Percentiles rank a stretch among this genome's conserved stretches.
Conservation (phyloP, 2,797 vertebrate genomes). For the Esox lucius region DNA sequence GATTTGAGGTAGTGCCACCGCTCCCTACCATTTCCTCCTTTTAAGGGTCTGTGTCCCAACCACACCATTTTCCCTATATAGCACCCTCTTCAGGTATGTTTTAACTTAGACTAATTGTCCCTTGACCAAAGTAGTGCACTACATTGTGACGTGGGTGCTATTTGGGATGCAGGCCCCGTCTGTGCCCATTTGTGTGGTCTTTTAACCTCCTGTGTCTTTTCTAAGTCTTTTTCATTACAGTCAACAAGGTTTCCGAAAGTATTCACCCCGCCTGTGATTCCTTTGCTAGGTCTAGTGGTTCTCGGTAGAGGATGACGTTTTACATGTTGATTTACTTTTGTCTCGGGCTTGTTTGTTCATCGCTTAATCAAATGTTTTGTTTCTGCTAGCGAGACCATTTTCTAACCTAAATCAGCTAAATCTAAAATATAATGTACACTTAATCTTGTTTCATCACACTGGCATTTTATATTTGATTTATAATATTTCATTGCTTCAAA, state of each 20-base stretch:
- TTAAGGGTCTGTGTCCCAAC: neutral
- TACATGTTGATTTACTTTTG: conserved; percentile 3
- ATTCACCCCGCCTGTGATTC: neutral
- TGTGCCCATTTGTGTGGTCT: neutral
- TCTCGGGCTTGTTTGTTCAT: conserved; percentile 24
- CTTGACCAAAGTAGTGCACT: neutral
- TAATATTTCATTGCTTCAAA: conserved; percentile 59
- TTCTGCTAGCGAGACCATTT: conserved; percentile 8
- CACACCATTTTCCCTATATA: neutral
- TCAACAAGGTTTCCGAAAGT: neutral
- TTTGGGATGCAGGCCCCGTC: neutral
- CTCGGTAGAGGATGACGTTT: conserved; percentile 9
- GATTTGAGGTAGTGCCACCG: neutral
- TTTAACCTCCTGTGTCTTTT: conserved; percentile 22
- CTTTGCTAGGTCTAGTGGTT: conserved; percentile 16
- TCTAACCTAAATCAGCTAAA: conserved; percentile 23
- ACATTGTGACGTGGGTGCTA: neutral
- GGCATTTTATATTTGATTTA: neutral
- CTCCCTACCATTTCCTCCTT: neutral
- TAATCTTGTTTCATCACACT: conserved; percentile 18
- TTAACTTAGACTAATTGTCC: neutral
- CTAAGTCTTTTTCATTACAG: conserved; percentile 12
- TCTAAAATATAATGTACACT: conserved; percentile 18
- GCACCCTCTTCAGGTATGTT: neutral
- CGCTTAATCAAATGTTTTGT: neutral